phyloP scores from a whole-genome alignment of 1,140 invertebrate genomes.

The Microplitis mediator region DNA sequence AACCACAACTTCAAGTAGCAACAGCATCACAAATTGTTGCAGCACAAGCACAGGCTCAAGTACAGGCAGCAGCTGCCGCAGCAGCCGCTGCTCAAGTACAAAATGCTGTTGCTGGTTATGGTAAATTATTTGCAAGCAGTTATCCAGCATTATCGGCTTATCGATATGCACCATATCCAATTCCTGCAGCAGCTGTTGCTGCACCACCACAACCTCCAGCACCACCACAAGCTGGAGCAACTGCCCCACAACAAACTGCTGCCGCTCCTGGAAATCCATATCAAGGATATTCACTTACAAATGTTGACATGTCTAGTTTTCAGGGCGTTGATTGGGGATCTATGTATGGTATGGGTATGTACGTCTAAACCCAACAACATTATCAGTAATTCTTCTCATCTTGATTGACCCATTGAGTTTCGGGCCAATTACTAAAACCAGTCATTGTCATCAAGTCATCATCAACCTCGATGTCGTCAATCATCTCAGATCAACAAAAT shows the following conservation, averaged over 20 bases:
- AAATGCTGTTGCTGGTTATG: slow-evolving; percentile 69
- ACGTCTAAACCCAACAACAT: slow-evolving; percentile 67
- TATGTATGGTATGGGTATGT: slow-evolving; percentile 91
- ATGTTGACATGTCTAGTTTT: slow-evolving; percentile 89
- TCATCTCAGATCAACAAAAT: no score
- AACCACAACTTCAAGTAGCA: slow-evolving; percentile 62
- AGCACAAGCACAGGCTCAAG: slow-evolving; percentile 65
- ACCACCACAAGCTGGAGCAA: slow-evolving; percentile 59
- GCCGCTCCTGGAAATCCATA: slow-evolving; percentile 72
- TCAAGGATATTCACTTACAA: slow-evolving; percentile 82
- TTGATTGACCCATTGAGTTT: not conserved
- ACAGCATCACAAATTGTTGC: slow-evolving; percentile 64
- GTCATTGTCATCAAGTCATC: not conserved
- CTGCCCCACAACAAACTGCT: slow-evolving; percentile 54
- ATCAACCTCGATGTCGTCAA: no score
- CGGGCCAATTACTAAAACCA: not conserved
- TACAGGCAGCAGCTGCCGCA: slow-evolving; percentile 64
- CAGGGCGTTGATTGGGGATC: slow-evolving; percentile 88
- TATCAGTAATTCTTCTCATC: not conserved
- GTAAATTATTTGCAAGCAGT: slow-evolving; percentile 69
- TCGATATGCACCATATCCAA: slow-evolving; percentile 74
- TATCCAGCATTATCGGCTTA: slow-evolving; percentile 69
- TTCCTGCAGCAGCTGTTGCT: slow-evolving; percentile 67
- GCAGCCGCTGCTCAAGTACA: slow-evolving; percentile 68
- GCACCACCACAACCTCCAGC: slow-evolving; percentile 64